Percentiles rank a stretch among this genome's conserved stretches.
Conservation (phyloP, 2,797 vertebrate genomes). For the Micropoecilia bifurca region DNA sequence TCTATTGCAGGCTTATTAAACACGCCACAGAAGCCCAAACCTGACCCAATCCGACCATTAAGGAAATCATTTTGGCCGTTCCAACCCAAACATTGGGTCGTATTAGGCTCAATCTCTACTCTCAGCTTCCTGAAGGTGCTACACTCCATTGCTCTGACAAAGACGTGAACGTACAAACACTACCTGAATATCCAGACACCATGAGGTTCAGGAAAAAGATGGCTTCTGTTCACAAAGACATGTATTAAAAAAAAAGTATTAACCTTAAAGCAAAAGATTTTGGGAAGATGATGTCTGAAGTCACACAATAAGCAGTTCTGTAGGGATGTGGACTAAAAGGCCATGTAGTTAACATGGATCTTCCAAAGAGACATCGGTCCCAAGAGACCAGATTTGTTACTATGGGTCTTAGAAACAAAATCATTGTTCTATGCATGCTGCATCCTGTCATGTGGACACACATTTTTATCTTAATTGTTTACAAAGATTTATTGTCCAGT, state of each 20-base stretch:
- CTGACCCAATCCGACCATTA: too few relatives aligned
- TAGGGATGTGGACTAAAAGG: not conserved
- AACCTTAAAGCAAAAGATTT: not conserved
- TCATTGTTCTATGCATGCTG: too few relatives aligned
- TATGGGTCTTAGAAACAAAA: not conserved
- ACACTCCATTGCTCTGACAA: not conserved
- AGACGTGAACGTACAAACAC: not conserved
- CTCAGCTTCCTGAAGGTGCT: not conserved
- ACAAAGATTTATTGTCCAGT: not conserved
- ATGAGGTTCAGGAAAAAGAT: not conserved
- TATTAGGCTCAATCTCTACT: too few relatives aligned
- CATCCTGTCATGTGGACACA: not conserved
- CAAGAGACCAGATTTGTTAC: not conserved
- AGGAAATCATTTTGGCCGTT: too few relatives aligned
- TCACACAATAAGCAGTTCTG: not conserved
- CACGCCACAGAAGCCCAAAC: too few relatives aligned
- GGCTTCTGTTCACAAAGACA: not conserved
- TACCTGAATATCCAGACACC: not conserved
- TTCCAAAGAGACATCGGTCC: not conserved
- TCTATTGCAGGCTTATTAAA: too few relatives aligned
- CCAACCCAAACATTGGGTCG: too few relatives aligned
- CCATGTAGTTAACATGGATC: not conserved
- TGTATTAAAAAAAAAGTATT: not conserved
- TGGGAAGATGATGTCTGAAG: not conserved
- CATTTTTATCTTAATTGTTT: not conserved